A percentile compares a stretch with the other conserved stretches of the same genome.
Conservation (phyloP, 1,140 invertebrate species). For the Drosophila sechellia region DNA sequence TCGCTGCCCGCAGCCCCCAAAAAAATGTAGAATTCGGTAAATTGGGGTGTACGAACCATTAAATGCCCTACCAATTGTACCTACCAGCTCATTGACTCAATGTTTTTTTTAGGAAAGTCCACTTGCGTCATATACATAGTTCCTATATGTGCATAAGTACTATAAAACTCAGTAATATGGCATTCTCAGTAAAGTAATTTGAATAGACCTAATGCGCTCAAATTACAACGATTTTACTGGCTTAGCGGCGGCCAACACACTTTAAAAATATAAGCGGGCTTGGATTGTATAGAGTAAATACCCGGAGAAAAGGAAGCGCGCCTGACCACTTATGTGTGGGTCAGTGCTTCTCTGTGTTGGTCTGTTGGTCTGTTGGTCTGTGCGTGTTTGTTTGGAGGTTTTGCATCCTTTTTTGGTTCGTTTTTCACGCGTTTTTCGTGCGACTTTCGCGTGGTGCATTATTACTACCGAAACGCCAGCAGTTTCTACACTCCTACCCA, state of each 20-base stretch:
- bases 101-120: no score
- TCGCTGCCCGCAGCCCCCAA: constrained; percentile 30
- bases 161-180: no score
- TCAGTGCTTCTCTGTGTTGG: constrained; percentile 11
- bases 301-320: background rate
- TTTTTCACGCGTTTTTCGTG: constrained; percentile 49
- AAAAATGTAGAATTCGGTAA: constrained; percentile 25
- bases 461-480: constrained; percentile 23
- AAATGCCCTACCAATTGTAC: background rate
- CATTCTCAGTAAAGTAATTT: no score
- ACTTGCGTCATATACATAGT: no score
- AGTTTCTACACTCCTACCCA: constrained; percentile 4
- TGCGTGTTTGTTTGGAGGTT: constrained; percentile 20
- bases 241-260: no score
- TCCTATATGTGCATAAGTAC: no score
- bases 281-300: background rate
- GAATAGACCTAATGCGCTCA: no score
- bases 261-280: no score
- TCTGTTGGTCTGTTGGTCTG: constrained; percentile 33
- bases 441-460: constrained; percentile 57
- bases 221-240: no score
- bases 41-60: background rate
- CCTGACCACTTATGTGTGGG: constrained; percentile 31
- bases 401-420: constrained; percentile 11
- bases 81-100: no score